Percentiles rank a stretch among this genome's conserved stretches.
These are phyloP conservation scores for Dynastes hyllus DNA, from an alignment of 2,888 invertebrate species.

Conservation along the genomic window DNA sequence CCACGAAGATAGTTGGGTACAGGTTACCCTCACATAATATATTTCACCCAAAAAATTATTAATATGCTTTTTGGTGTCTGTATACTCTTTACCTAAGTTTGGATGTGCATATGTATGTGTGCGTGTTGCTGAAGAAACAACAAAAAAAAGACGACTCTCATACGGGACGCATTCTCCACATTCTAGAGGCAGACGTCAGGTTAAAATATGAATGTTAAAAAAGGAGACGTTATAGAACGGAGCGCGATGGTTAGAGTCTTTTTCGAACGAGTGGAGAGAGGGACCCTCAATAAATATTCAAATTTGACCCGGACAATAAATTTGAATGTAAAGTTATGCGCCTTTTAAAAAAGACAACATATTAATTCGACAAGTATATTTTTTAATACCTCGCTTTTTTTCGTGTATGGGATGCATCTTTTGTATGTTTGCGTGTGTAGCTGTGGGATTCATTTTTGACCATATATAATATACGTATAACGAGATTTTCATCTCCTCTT, in stretches of 20 bases:
- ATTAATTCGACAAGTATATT: constrained; percentile 70
- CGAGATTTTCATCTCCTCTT: too few species aligned
- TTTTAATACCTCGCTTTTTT: constrained; percentile 56
- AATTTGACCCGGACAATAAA: constrained; percentile 67
- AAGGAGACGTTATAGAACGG: constrained; percentile 54
- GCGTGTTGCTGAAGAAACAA: not conserved
- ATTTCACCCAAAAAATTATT: constrained; percentile 38
- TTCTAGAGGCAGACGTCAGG: constrained; percentile 62
- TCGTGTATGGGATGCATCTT: not conserved
- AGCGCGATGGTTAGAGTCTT: constrained; percentile 13
- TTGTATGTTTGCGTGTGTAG: not conserved
- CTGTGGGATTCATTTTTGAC: too few species aligned
- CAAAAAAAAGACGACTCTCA: not conserved
- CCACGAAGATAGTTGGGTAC: too few species aligned
- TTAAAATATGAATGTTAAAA: constrained; percentile 61
- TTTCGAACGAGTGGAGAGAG: constrained; percentile 55
- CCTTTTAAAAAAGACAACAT: constrained; percentile 70
- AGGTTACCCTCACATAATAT: constrained; percentile 11
- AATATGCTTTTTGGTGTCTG: constrained; percentile 19
- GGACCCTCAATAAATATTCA: constrained; percentile 69
- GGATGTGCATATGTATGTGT: not conserved
- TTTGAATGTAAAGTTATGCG: constrained; percentile 67
- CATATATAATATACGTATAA: too few species aligned
- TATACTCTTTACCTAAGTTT: too few species aligned
- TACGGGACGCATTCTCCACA: constrained; percentile 61